Evolutionary conservation across 2,113 vertebrate genomes (phyloP), one percentile per base, ranked within the genome.

Genomic region (Meriones unguiculatus): DNA sequence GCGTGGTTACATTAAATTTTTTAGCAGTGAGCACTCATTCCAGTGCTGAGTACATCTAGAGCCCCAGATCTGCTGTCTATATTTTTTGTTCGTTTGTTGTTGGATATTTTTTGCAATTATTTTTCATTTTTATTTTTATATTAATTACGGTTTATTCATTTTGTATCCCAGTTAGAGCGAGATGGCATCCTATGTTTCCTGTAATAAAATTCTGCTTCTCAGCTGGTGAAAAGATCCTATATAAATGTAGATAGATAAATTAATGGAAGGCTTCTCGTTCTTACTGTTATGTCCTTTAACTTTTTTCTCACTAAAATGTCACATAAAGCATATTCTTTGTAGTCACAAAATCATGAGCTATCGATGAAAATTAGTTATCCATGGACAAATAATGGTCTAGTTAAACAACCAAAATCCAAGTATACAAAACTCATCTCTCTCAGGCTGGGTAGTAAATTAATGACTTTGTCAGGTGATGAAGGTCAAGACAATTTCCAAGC

Each of bases 281-380:
- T 59, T 32, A 88, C 87, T 81, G n/a, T 20, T 30, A 35, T 57
- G 46, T 82, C 20, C 46, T 94, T 22, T 94, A 64, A 75, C 57
- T 82, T 93, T 41, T 35, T 87, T 76, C 50, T 93, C 67, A 93
- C 52, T 86, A 46, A 90, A 62, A 20, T 35, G 28, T 41, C 69
- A 14, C 4, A 5, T 11, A 35, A n/a, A 35, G 32, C n/a, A 81
- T 2, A 35, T 38, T 11, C 12, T 46, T 90, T 59, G n/a, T 65
- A 87, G 38, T 89, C 62, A 82, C 25, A 93, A 50, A 91, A 41
- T 15, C 17, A 65, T 41, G 57, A 82, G 41, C 18, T 80, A 90
- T 6, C 7, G 32, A 15, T 25, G 59, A 18, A 38, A 59, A 2
- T n/a, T 64, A 52, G n/a, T 95, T 41, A 57, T 3, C 32, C 77